phyloP scores from a whole-genome alignment of 2,888 invertebrate genomes.

The Scaptomyza cyrtandrae region DNA sequence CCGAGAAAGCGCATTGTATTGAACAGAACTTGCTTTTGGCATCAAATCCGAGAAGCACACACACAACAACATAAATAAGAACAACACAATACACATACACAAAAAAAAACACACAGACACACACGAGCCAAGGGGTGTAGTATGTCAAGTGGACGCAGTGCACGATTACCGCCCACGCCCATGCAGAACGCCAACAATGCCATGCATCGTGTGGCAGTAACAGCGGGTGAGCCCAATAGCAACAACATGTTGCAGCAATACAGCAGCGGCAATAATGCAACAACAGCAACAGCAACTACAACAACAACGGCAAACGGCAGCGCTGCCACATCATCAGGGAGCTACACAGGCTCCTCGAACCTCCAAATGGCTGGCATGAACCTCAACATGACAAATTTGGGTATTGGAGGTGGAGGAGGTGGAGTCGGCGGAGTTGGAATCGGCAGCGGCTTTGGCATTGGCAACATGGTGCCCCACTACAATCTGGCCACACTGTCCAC shows the following conservation, averaged over 20 bases:
- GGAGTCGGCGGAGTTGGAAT: constrained; percentile 8
- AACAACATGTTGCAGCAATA: constrained; percentile 76
- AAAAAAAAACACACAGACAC: constrained; percentile 7
- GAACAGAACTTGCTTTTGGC: constrained; percentile 37
- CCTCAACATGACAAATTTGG: constrained; percentile 39
- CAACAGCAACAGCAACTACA: constrained; percentile 73
- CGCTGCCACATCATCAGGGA: constrained; percentile 39
- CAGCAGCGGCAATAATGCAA: constrained; percentile 42
- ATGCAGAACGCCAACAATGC: constrained; percentile 70
- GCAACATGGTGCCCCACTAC: constrained; percentile 36
- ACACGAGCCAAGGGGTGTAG: constrained; percentile 46
- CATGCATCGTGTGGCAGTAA: constrained; percentile 60
- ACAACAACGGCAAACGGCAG: constrained; percentile 38
- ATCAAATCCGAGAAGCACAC: constrained; percentile 14
- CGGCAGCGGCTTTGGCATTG: constrained; percentile 20
- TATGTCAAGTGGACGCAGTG: constrained; percentile 84
- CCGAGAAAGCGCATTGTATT: constrained; percentile 22
- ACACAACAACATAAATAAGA: background rate
- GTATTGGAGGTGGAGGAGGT: background rate
- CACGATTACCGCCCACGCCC: constrained; percentile 83
- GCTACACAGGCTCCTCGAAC: constrained; percentile 27
- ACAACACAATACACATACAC: constrained; percentile 3
- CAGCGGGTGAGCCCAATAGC: constrained; percentile 70
- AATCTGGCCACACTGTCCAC: constrained; percentile 39
- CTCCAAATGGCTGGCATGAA: constrained; percentile 57